Percentiles rank a stretch among this genome's conserved stretches.
phyloP scores from a whole-genome alignment of 2,888 invertebrate species.

The Tipula lateralis region DNA sequence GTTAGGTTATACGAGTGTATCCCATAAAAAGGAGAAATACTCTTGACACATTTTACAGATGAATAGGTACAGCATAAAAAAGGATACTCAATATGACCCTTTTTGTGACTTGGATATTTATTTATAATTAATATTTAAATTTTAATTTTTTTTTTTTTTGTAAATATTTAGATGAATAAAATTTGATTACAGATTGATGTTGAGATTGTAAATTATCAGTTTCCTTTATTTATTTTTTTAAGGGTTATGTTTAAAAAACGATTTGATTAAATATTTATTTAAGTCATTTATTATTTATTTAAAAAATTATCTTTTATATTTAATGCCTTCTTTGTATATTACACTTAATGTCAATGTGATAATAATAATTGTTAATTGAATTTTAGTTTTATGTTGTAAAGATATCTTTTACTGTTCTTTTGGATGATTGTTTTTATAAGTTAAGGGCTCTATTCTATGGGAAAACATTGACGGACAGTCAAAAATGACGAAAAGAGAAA shows the following conservation, averaged over 20 bases:
- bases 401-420: too few species aligned
- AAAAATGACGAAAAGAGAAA: too few species aligned
- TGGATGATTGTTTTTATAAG: too few species aligned
- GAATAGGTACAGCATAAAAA: not conserved
- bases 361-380: too few species aligned
- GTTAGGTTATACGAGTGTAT: not conserved
- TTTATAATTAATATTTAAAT: conserved; percentile 13
- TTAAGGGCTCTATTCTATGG: too few species aligned
- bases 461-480: too few species aligned
- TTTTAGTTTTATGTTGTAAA: too few species aligned
- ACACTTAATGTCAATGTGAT: too few species aligned
- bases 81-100: not conserved
- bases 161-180: not conserved
- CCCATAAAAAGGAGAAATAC: not conserved
- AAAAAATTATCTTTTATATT: not conserved
- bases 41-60: not conserved
- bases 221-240: conserved; percentile 24
- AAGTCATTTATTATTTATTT: not conserved
- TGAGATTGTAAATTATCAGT: conserved; percentile 11
- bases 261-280: not conserved
- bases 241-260: not conserved
- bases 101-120: not conserved
- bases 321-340: not conserved
- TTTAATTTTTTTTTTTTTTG: not conserved
- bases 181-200: not conserved